Percentiles rank a stretch among this genome's conserved stretches.
These are phyloP conservation scores for Nasonovia ribisnigri DNA, from an alignment of 2,888 invertebrate species.

Conservation along the genomic window DNA sequence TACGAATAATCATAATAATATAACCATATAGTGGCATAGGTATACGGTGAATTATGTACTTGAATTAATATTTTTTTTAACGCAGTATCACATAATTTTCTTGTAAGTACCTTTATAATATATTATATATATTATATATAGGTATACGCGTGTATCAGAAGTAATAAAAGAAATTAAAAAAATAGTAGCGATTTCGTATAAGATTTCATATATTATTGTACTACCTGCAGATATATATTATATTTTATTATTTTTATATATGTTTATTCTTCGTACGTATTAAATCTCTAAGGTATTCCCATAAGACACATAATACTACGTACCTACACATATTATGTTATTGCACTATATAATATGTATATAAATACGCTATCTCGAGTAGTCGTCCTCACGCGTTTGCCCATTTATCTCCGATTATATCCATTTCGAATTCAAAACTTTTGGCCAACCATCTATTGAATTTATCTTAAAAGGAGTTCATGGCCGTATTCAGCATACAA, in stretches of 20 bases:
- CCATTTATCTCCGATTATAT: background rate
- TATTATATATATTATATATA: background rate
- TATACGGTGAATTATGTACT: background rate
- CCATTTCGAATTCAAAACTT: background rate
- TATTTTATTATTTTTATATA: background rate
- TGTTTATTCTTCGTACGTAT: background rate
- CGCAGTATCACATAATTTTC: background rate
- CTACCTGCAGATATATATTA: background rate
- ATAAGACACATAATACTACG: background rate
- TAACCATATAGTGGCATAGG: too few species aligned
- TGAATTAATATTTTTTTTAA: background rate
- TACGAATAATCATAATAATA: background rate
- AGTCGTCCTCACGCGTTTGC: background rate
- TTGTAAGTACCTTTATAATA: background rate
- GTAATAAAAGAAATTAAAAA: constrained; percentile 16
- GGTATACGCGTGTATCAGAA: background rate
- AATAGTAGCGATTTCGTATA: background rate
- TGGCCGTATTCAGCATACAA: background rate
- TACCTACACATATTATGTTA: background rate
- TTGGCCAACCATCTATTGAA: background rate
- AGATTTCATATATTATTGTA: background rate
- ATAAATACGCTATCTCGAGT: background rate
- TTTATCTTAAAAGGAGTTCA: background rate
- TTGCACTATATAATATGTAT: background rate
- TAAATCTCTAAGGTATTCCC: background rate